These are phyloP conservation scores for Drosophila subobscura DNA, from an alignment of 1,140 invertebrate genomes.

Conservation along the genomic window DNA sequence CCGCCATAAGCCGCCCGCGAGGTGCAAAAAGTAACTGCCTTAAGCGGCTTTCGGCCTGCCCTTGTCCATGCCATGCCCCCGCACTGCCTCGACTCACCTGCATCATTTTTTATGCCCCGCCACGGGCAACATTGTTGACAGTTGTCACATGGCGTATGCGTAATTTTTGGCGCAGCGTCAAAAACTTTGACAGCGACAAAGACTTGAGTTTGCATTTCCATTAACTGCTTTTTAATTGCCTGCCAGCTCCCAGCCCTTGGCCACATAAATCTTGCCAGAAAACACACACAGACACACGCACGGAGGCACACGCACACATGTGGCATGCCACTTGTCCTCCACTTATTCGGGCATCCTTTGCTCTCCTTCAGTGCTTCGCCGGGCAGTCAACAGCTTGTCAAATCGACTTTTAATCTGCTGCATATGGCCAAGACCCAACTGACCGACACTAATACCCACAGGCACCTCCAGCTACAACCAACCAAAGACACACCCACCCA, in stretches of 20 bases:
- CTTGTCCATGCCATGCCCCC: neutral
- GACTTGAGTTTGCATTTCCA: constrained; percentile 56
- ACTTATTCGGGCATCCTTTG: constrained; percentile 37
- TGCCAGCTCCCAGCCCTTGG: constrained; percentile 55
- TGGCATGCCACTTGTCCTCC: constrained; percentile 32
- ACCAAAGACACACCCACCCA: constrained; percentile 1
- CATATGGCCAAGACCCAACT: constrained; percentile 70
- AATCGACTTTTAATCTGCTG: constrained; percentile 77
- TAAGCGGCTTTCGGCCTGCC: constrained; percentile 64
- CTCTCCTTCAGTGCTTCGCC: neutral
- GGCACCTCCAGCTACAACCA: constrained; percentile 20
- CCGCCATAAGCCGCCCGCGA: constrained; percentile 67
- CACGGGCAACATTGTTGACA: constrained; percentile 58
- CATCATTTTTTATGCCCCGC: constrained; percentile 57
- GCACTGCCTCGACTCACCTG: neutral
- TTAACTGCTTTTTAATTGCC: constrained; percentile 78
- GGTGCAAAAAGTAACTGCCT: constrained; percentile 80
- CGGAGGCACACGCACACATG: constrained; percentile 10
- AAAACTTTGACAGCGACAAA: constrained; percentile 32
- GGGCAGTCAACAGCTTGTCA: constrained; percentile 63
- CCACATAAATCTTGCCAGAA: constrained; percentile 62
- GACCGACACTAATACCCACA: constrained; percentile 58
- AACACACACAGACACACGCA: constrained; percentile 10
- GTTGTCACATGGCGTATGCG: constrained; percentile 73
- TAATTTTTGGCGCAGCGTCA: constrained; percentile 56